Percentiles rank a stretch among this genome's conserved stretches.
These are phyloP conservation scores for Fratercula arctica DNA, from an alignment of 2,797 vertebrate species.

Conservation along the genomic window DNA sequence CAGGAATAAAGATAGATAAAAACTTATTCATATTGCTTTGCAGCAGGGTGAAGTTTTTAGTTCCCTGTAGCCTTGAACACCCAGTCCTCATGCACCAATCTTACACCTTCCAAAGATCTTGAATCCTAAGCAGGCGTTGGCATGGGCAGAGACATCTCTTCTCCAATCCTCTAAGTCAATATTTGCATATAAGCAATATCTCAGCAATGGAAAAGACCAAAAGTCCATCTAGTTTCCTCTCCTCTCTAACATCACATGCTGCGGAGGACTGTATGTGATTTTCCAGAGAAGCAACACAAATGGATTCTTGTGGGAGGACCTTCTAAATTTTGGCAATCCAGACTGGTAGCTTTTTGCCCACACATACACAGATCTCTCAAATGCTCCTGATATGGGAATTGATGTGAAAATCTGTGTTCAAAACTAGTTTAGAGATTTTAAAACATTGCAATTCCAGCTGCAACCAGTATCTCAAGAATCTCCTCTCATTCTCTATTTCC, in stretches of 20 bases:
- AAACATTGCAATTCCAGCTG: not conserved
- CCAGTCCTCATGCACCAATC: not conserved
- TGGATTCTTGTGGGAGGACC: not conserved
- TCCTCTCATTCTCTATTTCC: not conserved
- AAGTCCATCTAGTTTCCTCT: not conserved
- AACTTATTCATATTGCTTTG: not conserved
- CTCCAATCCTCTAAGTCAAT: not conserved
- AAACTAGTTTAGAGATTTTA: not conserved
- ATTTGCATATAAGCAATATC: not conserved
- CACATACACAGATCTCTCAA: not conserved
- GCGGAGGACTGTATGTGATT: not conserved
- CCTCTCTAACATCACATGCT: not conserved
- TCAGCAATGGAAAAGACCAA: not conserved
- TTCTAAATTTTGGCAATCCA: not conserved
- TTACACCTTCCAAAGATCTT: not conserved
- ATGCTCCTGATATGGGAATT: not conserved
- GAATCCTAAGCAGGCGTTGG: not conserved
- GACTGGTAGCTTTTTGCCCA: not conserved
- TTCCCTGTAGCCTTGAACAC: not conserved
- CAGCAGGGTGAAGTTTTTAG: not conserved
- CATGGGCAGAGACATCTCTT: not conserved
- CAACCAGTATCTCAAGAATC: not conserved
- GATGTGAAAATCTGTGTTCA: not conserved
- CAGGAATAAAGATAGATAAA: not conserved
- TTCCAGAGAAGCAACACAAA: not conserved